Evolutionary conservation across 2,888 invertebrate genomes (phyloP), one percentile per base, ranked within the genome.

Genomic region (Neria commutata): DNA sequence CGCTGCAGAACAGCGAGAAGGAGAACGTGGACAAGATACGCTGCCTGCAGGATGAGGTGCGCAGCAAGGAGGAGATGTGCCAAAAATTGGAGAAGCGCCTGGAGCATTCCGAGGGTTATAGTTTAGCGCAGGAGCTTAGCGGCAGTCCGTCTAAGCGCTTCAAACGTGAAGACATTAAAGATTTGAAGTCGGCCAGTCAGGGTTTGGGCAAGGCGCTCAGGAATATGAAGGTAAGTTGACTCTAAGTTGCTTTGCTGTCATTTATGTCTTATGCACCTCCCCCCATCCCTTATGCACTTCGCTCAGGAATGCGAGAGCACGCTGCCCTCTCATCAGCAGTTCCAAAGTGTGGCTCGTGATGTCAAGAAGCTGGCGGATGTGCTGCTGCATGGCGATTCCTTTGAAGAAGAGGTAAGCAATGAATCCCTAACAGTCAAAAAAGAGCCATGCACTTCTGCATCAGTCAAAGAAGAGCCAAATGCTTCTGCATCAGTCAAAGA

Each of bases 41-140:
- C 57, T 84, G 84, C 3, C 77, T 88, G 34, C 85, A 85, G 63
- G 86, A 87, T 71, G 88, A 88, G 68, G 76, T 88, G 17, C 73
- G 77, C 47, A 75, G 74, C 45, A 81, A 80, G 63, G 81, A 81
- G 49, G 81, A 81, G 57, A 72, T 72, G 47, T 71, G 71, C 52
- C 70, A 69, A 62, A 56, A 67, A 4, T 55, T 75, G 58, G 79
- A 78, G 47, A 75, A 76, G 52, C 63, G 73, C 14, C 67, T 75
- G 8, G 70, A 72, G 45, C 73, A 74, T 11, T 73, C 76, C 1
- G 67, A 77, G 19, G 75, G 70, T 2, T 70, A 69, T 14, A 76
- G 77, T 50, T 67, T 81, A 52, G 81, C 81, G 4, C 74, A 81
- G 25, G 81, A 81, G 61, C 69, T 81, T 3, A 71, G 69, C 34